phyloP scores from a whole-genome alignment of 35 echinoderm and acorn worm species.

The Heliocidaris erythrogramma region DNA sequence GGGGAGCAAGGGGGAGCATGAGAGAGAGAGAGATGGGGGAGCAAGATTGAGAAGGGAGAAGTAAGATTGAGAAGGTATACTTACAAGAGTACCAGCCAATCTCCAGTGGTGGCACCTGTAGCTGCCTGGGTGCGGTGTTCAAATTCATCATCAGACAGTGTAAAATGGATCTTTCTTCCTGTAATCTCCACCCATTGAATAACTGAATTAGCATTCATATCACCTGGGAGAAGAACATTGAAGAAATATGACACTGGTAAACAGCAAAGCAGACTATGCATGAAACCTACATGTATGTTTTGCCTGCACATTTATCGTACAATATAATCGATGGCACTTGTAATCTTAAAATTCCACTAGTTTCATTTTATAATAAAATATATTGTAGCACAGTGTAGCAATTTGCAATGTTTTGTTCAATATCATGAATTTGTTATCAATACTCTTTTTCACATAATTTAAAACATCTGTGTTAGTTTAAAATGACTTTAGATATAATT shows the following conservation, averaged over 20 bases:
- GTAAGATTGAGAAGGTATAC: background rate
- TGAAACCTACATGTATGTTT: background rate
- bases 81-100: constrained; percentile 96
- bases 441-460: no score
- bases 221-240: background rate
- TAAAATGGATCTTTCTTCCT: constrained; percentile 22
- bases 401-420: background rate
- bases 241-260: background rate
- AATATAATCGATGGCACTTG: background rate
- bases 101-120: constrained; percentile 86
- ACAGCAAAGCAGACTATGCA: background rate
- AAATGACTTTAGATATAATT: no score
- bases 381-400: background rate
- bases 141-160: constrained; percentile 80
- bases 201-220: background rate
- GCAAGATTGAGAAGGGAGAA: no score
- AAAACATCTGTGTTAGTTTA: no score
- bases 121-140: constrained; percentile 90
- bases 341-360: background rate
- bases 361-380: background rate
- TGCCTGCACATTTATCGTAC: background rate
- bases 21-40: no score
- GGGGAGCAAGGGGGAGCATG: no score
- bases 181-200: constrained; percentile 24
- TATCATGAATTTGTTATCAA: background rate